Percentiles rank a stretch among this genome's conserved stretches.
Conservation (phyloP, 2,113 vertebrate genomes). For the cattle (Bos taurus) region ARS-UCD2.0 NC_037345.1:36940501-36941000, state of each 20-base stretch:
- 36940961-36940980: neutral
- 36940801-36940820: neutral
- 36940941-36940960: neutral
- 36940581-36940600: slow-evolving; percentile 29
- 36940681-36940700: slow-evolving; percentile 21
- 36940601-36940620: slow-evolving; percentile 31
- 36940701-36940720: neutral
- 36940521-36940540: neutral
- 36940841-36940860: neutral
- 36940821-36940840: neutral
- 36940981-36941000: neutral
- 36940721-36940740: neutral
- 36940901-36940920: neutral
- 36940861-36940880: neutral
- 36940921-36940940: neutral
- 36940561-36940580: slow-evolving; percentile 21
- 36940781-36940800: neutral
- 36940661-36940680: slow-evolving; percentile 8
- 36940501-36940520: neutral
- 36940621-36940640: slow-evolving; percentile 55
- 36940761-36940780: neutral
- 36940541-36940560: slow-evolving; percentile 30
- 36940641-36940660: slow-evolving; percentile 53
- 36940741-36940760: neutral
- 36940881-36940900: neutral